Base-by-base conservation (phyloP, 2,888 invertebrate species). In the Cyclophora punctaria region DNA sequence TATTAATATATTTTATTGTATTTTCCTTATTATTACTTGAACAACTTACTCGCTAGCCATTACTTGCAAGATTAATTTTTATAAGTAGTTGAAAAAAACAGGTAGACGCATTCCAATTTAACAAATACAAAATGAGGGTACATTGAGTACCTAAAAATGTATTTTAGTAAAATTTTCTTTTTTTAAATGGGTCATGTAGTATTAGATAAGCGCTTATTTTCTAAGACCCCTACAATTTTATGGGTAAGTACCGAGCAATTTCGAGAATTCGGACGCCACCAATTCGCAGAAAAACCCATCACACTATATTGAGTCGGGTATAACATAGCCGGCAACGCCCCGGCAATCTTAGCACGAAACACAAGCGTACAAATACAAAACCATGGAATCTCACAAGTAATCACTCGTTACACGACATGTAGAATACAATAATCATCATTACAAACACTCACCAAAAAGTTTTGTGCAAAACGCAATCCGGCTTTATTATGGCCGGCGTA, bases 391-490 rank as follows among this genome's bases (percentile, higher is more conserved):
- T 5, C 46, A 45, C 51, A 54, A 46, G 57, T 43, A 35, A 44
- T 44, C 44, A 49, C 7, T 47, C 49, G 40, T 54, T 50, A 55
- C 47, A 52, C 34, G 51, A 51, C 48, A 48, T 52, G 41, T 42
- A 41, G 51, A 52, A 55, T 63, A 58, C 55, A 56, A 60, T 51
- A 40, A 58, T 64, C 52, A 40, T 54, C 53, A 51, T 34, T 37
- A 5, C 37, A 48, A 69, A 66, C 62, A 82, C 86, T 87, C 71
- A 88, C 88, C 88, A 68, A 80, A 86, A 83, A 83, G 71, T 73
- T 85, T 82, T 81, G 86, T 85, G 87, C 75, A 85, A 85, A 82
- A 76, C 71, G 79, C 79, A 78, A 83, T 83, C 86, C 87, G 79
- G 78, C 80, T 72, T 20, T 20, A 20, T 20, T 20, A 74, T 73